A percentile compares a stretch with the other conserved stretches of the same genome.
phyloP scores from a whole-genome alignment of 2,113 vertebrate genomes.

The Datnioides undecimradiatus region DNA sequence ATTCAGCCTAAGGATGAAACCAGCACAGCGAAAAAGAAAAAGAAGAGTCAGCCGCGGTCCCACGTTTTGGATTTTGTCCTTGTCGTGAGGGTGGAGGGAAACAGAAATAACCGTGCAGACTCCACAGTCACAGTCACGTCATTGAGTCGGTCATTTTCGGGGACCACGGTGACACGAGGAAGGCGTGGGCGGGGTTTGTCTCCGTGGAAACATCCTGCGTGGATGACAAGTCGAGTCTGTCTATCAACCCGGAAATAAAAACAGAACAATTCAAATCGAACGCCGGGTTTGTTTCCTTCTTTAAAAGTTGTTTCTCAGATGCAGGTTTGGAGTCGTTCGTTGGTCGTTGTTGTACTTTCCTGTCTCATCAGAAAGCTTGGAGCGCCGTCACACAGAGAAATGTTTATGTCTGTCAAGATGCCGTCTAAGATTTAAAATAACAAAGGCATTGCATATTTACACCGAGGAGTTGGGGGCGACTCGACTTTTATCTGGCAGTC shows the following conservation, averaged over 20 bases:
- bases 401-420: constrained; percentile 44
- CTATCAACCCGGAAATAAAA: neutral
- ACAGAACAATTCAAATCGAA: neutral
- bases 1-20: no score
- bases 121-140: constrained; percentile 53
- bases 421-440: constrained; percentile 25
- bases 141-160: neutral
- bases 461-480: constrained; percentile 60
- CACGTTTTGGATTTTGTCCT: constrained; percentile 11
- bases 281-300: constrained; percentile 16
- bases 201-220: constrained; percentile 66
- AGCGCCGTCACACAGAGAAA: constrained; percentile 59
- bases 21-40: constrained; percentile 53
- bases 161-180: neutral
- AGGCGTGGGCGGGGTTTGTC: constrained; percentile 17
- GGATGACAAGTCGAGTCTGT: constrained; percentile 9
- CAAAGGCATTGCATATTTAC: constrained; percentile 82
- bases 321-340: constrained; percentile 41
- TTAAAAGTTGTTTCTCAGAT: constrained; percentile 13
- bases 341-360: constrained; percentile 32
- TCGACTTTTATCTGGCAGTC: constrained; percentile 49
- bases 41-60: constrained; percentile 43
- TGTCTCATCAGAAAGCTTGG: constrained; percentile 55
- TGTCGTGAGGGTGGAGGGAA: constrained; percentile 11
- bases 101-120: constrained; percentile 55